These are phyloP conservation scores for Stenodera caucasica DNA, from an alignment of 2,888 invertebrate genomes.

Conservation along the genomic window DNA sequence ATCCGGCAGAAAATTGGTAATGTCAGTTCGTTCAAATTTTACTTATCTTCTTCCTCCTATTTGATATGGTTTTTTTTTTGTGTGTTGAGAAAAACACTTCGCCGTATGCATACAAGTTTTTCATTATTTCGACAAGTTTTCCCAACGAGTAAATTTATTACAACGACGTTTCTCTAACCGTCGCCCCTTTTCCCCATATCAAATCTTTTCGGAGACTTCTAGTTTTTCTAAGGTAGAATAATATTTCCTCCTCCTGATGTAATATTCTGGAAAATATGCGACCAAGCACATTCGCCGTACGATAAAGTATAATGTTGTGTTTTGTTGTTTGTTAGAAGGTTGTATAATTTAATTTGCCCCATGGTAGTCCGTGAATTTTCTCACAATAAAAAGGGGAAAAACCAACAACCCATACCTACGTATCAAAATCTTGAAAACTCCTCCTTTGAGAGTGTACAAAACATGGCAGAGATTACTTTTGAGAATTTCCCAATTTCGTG, in stretches of 20 bases:
- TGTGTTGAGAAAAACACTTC: too few relatives aligned
- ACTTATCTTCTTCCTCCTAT: too few relatives aligned
- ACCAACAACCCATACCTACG: too few relatives aligned
- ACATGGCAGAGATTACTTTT: not conserved
- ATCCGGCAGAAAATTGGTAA: not conserved
- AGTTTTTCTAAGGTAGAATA: too few relatives aligned
- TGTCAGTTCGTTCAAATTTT: not conserved
- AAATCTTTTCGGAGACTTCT: too few relatives aligned
- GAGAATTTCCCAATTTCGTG: constrained; percentile 11
- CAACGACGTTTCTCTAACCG: not conserved
- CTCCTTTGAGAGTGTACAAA: not conserved
- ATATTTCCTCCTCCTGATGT: not conserved
- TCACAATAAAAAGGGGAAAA: not conserved
- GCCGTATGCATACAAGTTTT: constrained; percentile 7
- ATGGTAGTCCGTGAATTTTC: constrained; percentile 5
- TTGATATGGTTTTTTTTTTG: too few relatives aligned
- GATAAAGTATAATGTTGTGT: constrained; percentile 2
- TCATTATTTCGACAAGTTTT: constrained; percentile 9
- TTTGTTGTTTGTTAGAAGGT: not conserved
- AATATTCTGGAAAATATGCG: not conserved
- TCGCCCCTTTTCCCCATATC: too few relatives aligned
- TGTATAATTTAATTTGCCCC: constrained; percentile 11
- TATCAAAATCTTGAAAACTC: constrained; percentile 1
- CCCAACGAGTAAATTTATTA: not conserved
- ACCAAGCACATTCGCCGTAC: not conserved